These are phyloP conservation scores for Herminia tarsipennalis DNA, from an alignment of 2,888 invertebrate species.

Conservation along the genomic window DNA sequence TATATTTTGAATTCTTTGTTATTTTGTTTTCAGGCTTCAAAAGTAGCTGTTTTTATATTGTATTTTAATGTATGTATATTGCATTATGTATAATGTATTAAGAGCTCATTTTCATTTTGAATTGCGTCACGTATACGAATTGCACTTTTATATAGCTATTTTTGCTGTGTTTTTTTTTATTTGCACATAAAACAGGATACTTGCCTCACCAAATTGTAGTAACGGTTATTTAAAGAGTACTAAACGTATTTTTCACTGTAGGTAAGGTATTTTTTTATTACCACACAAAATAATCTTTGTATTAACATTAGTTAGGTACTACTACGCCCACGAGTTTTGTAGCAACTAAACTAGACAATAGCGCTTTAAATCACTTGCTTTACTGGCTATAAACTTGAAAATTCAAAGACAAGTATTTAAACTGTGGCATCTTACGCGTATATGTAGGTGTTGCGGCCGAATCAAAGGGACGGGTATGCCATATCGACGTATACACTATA, in stretches of 20 bases:
- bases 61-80: too few relatives aligned
- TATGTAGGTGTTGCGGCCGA: constrained; percentile 31
- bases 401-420: constrained; percentile 21
- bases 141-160: too few relatives aligned
- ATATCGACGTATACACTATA: constrained; percentile 27
- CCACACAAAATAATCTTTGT: constrained; percentile 37
- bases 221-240: too few relatives aligned
- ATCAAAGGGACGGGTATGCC: constrained; percentile 24
- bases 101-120: too few relatives aligned
- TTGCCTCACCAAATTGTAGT: too few relatives aligned
- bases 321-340: constrained; percentile 11
- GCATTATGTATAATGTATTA: background rate
- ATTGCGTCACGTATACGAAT: too few relatives aligned
- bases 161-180: too few relatives aligned
- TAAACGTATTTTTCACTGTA: background rate
- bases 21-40: background rate
- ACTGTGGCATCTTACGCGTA: constrained; percentile 31
- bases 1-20: background rate
- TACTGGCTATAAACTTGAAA: constrained; percentile 37
- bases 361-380: constrained; percentile 48
- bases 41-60: background rate
- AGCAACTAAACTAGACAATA: constrained; percentile 48
- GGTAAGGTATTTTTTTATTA: background rate
- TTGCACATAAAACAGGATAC: too few relatives aligned
- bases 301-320: constrained; percentile 35